Evolutionary conservation across 2,888 invertebrate species (phyloP).

Genomic region (Macrosiphum euphorbiae): DNA sequence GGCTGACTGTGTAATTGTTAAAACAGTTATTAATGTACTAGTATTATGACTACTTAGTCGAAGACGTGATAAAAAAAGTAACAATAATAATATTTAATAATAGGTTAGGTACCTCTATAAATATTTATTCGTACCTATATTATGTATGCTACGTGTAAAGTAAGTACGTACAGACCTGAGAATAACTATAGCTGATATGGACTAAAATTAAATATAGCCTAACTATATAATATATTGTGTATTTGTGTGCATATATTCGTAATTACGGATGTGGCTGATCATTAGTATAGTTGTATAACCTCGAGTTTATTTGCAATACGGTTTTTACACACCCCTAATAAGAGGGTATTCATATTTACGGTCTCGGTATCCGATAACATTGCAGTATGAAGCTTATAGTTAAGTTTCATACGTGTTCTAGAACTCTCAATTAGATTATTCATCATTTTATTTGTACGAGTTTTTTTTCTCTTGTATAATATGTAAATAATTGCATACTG

Average conservation of each 20-base stretch:
- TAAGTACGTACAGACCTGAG: neutral
- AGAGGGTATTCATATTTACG: neutral
- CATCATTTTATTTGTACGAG: neutral
- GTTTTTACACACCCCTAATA: neutral
- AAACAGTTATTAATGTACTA: neutral
- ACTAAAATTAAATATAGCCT: neutral
- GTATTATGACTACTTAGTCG: neutral
- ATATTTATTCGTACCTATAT: neutral
- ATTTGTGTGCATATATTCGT: neutral
- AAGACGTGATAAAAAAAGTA: neutral
- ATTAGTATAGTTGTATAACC: neutral
- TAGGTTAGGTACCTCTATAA: neutral
- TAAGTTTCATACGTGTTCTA: neutral
- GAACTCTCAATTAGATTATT: conserved; percentile 3
- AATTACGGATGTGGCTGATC: conserved; percentile 17
- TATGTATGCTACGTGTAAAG: neutral
- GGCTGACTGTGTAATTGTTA: neutral
- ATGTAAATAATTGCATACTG: conserved; percentile 41
- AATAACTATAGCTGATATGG: neutral
- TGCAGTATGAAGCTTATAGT: neutral
- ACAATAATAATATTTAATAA: neutral
- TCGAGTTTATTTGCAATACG: neutral
- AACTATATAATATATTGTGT: neutral
- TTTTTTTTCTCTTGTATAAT: conserved; percentile 8
- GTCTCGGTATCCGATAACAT: neutral